Conservation (phyloP, 2,797 vertebrate genomes). For the Neopelma chrysocephalum region DNA sequence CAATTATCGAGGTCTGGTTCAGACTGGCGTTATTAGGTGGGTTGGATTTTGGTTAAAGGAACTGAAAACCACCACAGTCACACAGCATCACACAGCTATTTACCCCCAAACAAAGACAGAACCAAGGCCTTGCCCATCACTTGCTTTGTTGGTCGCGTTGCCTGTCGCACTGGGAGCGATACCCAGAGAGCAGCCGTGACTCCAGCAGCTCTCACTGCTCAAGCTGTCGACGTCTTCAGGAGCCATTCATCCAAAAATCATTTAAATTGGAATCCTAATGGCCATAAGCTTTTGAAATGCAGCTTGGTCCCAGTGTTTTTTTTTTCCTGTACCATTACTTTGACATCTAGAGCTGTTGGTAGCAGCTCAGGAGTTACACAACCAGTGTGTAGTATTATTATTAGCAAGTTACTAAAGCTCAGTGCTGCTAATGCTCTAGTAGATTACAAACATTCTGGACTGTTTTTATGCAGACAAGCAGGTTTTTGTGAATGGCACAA, state of each 20-base stretch:
- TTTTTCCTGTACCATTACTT: constrained; percentile 72
- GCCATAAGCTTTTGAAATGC: constrained; percentile 78
- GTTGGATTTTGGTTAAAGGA: constrained; percentile 82
- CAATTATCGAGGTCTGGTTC: constrained; percentile 83
- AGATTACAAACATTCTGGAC: constrained; percentile 78
- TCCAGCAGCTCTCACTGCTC: constrained; percentile 81
- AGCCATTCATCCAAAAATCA: constrained; percentile 82
- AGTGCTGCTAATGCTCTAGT: constrained; percentile 78
- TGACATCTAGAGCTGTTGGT: constrained; percentile 56
- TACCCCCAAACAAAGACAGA: constrained; percentile 91
- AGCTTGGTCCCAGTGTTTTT: constrained; percentile 75
- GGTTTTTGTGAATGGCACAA: constrained; percentile 68
- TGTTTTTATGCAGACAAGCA: constrained; percentile 75
- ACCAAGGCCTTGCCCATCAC: constrained; percentile 83
- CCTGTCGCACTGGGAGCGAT: constrained; percentile 78
- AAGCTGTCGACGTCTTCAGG: constrained; percentile 83
- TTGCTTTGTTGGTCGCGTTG: constrained; percentile 80
- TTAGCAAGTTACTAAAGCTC: constrained; percentile 82
- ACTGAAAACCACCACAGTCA: constrained; percentile 89
- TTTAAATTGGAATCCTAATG: constrained; percentile 83
- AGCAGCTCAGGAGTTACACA: constrained; percentile 73
- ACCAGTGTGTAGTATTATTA: constrained; percentile 66
- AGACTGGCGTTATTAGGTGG: constrained; percentile 77
- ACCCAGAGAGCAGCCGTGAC: constrained; percentile 78
- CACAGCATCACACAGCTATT: constrained; percentile 88